Base-by-base conservation (phyloP, 1,140 invertebrate species). In the Plodia interpunctella region DNA sequence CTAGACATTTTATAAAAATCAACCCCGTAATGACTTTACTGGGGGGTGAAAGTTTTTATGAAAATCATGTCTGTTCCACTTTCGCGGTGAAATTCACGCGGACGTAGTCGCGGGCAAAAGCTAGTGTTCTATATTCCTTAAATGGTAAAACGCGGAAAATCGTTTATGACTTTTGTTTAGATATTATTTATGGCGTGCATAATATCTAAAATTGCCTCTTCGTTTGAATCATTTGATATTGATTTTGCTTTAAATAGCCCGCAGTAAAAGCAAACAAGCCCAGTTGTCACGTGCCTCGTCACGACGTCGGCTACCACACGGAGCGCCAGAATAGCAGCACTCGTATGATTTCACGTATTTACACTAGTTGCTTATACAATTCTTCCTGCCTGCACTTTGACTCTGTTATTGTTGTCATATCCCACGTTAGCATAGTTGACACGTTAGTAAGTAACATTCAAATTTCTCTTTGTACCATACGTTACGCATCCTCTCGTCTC, bases 251-350 rank as follows among this genome's bases (percentile, higher is more conserved):
- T 44, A 44, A 44, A 44, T 44, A 44, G 38, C 38, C 2, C 13
- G n/a, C 15, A 15, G 38, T 44, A 44, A 35, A 35, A n/a, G 38
- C 38, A 17, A 44, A 15, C 38, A 44, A 15, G 38, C 38, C 38
- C 8, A 5, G 35, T 2, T 44, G 13, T 44, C 38, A 44, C 38
- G 38, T 44, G 38, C 2, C 5, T 15, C 38, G 38, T 54, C 52
- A 54, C 52, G 52, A 54, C 32, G 21, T 9, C 54, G 28, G 18
- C 54, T 58, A 25, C 63, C 60, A 57, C 19, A 21, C 55, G 44
- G 38, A 49, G 63, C 61, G 50, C 60, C 50, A 59, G 54, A 60
- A 59, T 60, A 65, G 54, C 57, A 38, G 57, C 63, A 66, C 62
- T 66, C 59, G 49, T 63, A 64, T 8, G 62, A 62, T 50, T 66